These are phyloP conservation scores for Drosophila anomelani DNA, from an alignment of 2,888 invertebrate genomes.

Conservation along the genomic window DNA sequence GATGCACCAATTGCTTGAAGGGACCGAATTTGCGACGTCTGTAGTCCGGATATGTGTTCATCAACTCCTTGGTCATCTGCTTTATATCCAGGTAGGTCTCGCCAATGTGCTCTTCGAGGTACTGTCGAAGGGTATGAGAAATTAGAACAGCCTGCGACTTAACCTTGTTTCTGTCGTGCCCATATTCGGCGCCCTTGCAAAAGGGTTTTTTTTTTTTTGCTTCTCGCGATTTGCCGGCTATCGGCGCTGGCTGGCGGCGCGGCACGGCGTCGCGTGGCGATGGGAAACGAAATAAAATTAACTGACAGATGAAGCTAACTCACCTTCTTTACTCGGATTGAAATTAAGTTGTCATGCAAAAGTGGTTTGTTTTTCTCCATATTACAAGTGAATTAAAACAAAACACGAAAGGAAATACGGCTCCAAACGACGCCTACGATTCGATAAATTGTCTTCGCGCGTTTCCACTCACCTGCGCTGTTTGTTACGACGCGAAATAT, in stretches of 20 bases:
- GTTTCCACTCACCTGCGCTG: slow-evolving; percentile 13
- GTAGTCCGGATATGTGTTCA: slow-evolving; percentile 91
- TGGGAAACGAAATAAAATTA: not conserved
- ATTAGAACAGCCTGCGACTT: slow-evolving; percentile 37
- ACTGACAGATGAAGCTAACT: slow-evolving; percentile 4
- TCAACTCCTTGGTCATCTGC: slow-evolving; percentile 92
- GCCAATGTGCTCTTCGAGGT: slow-evolving; percentile 92
- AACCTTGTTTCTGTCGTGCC: slow-evolving; percentile 62
- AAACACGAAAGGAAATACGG: slow-evolving; percentile 47
- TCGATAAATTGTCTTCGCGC: slow-evolving; percentile 35
- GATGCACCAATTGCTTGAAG: slow-evolving; percentile 92
- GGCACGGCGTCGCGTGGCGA: not conserved
- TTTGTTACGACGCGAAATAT: not conserved
- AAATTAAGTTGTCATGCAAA: slow-evolving; percentile 86
- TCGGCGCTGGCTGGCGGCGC: not conserved
- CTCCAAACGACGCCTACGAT: slow-evolving; percentile 62
- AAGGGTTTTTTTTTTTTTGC: slow-evolving; percentile 25
- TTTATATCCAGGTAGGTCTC: slow-evolving; percentile 93
- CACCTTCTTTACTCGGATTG: slow-evolving; percentile 87
- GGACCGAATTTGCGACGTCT: slow-evolving; percentile 91
- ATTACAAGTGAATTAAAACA: slow-evolving; percentile 52
- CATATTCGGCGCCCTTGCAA: slow-evolving; percentile 24
- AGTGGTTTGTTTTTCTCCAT: slow-evolving; percentile 82
- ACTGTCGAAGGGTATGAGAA: slow-evolving; percentile 76
- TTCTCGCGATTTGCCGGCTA: slow-evolving; percentile 51